Conservation (phyloP, 2,797 vertebrate genomes). For the Champsocephalus gunnari region DNA sequence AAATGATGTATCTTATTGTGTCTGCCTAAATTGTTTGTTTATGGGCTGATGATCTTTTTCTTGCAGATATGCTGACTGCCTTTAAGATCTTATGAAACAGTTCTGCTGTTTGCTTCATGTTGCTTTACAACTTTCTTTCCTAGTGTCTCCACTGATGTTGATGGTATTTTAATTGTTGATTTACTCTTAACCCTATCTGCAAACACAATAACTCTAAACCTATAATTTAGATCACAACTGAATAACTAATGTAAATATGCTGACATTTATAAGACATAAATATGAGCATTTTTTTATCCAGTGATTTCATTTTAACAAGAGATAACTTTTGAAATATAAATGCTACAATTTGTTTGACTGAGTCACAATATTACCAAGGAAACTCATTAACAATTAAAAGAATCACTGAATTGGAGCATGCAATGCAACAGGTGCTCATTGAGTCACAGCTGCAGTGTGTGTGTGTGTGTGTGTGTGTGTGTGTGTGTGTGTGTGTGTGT, state of each 20-base stretch:
- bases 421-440: constrained; percentile 89
- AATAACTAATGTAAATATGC: not conserved
- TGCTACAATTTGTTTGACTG: not conserved
- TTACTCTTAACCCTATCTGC: not conserved
- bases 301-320: constrained; percentile 32
- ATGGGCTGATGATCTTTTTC: not conserved
- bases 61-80: not conserved
- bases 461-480: constrained; percentile 10
- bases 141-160: not conserved
- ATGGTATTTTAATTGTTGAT: not conserved
- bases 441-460: constrained; percentile 71
- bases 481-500: no score
- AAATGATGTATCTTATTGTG: not conserved
- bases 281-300: constrained; percentile 18
- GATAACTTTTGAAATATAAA: not conserved
- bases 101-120: not conserved
- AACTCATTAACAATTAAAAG: constrained; percentile 90
- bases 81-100: not conserved
- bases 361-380: constrained; percentile 29
- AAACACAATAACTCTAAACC: not conserved
- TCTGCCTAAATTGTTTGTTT: not conserved
- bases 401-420: constrained; percentile 77
- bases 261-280: not conserved
- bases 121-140: not conserved
- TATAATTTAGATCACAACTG: not conserved